Conservation (phyloP, 2,113 vertebrate species). For the Silurus meridionalis region DNA sequence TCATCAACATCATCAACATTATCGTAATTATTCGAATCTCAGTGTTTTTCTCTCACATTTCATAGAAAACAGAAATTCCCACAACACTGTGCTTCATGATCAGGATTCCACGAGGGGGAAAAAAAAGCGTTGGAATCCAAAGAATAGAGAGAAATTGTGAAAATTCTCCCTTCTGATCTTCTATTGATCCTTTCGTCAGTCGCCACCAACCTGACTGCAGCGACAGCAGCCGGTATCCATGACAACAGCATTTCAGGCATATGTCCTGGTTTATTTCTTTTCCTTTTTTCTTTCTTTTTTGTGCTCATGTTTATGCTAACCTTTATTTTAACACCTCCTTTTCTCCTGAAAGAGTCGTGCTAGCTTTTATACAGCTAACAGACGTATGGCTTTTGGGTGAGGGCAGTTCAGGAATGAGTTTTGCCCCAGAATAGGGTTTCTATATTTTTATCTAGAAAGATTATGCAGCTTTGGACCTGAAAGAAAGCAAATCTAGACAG, state of each 20-base stretch:
- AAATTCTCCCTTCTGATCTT: slow-evolving; percentile 33
- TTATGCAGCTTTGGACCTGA: neutral
- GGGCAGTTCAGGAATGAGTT: too few species aligned
- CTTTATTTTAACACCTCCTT: slow-evolving; percentile 16
- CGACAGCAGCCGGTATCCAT: slow-evolving; percentile 67
- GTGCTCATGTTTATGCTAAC: slow-evolving; percentile 52
- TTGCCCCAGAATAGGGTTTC: neutral
- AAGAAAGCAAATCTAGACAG: slow-evolving; percentile 4
- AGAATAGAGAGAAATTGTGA: neutral
- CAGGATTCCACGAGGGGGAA: neutral
- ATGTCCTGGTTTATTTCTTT: slow-evolving; percentile 10
- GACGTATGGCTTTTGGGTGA: neutral
- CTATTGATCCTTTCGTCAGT: slow-evolving; percentile 42
- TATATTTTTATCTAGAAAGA: neutral
- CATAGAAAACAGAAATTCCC: neutral
- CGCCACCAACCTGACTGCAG: slow-evolving; percentile 57
- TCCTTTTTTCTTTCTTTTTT: slow-evolving; percentile 14
- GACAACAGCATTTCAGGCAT: slow-evolving; percentile 62
- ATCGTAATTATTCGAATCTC: neutral
- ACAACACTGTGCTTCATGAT: neutral
- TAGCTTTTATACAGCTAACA: slow-evolving; percentile 38
- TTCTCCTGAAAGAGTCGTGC: neutral
- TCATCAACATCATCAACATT: neutral
- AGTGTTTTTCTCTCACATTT: neutral
- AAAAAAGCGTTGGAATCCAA: neutral